Percentiles rank a stretch among this genome's conserved stretches.
Conservation (phyloP, 2,113 vertebrate species). For the Chloroceryle aenea region DNA sequence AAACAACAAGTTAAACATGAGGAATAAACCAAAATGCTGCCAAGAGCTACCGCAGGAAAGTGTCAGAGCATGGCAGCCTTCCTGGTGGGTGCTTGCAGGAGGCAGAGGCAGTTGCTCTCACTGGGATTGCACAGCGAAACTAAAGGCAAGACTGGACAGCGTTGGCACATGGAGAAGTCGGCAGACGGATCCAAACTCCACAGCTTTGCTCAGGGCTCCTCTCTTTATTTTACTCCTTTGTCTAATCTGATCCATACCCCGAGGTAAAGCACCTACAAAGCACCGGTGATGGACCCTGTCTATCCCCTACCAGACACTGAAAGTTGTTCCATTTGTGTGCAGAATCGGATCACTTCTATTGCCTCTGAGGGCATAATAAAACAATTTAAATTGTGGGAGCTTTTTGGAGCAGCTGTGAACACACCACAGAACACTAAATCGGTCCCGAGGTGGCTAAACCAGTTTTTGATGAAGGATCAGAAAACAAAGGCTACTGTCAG, state of each 20-base stretch:
- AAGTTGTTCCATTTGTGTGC: not conserved
- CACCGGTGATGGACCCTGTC: not conserved
- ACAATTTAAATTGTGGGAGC: not conserved
- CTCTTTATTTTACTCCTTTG: not conserved
- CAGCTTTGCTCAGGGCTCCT: accelerated
- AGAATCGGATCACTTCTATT: not conserved
- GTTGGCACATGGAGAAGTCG: not conserved
- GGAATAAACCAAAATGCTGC: not conserved
- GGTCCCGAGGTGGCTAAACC: too few species aligned
- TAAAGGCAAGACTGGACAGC: accelerated
- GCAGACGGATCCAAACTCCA: not conserved
- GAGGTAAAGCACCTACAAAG: not conserved
- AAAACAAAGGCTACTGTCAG: not conserved
- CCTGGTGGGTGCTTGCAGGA: not conserved
- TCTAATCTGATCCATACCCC: not conserved
- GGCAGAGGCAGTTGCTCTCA: not conserved
- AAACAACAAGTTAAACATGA: not conserved
- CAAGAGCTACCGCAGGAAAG: not conserved
- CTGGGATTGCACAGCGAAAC: not conserved
- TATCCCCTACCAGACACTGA: not conserved
- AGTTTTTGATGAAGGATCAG: too few species aligned
- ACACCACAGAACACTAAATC: too few species aligned
- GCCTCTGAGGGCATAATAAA: not conserved
- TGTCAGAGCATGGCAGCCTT: not conserved
- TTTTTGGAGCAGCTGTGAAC: not conserved